A percentile compares a stretch with the other conserved stretches of the same genome.
Evolutionary conservation across 2,888 invertebrate species (phyloP).

Genomic region (Habrosyne pyritoides): DNA sequence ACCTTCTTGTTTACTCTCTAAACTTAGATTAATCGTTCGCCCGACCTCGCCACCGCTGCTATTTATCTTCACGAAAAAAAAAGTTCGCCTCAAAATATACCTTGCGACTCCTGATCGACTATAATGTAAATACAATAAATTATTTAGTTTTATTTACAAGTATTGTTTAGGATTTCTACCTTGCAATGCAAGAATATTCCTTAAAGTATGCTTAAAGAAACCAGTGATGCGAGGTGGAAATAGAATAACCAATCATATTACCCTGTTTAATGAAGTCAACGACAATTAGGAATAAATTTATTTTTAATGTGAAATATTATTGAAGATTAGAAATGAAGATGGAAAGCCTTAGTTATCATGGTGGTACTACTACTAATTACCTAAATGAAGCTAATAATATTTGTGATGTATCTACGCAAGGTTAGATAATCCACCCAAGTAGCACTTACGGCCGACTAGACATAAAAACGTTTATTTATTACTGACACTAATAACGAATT

Average conservation of each 20-base stretch:
- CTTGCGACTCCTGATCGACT: slow-evolving; percentile 3
- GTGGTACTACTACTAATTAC: neutral
- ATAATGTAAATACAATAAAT: slow-evolving; percentile 7
- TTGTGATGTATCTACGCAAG: neutral
- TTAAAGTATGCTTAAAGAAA: too few relatives aligned
- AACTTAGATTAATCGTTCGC: slow-evolving; percentile 81
- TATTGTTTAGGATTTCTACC: neutral
- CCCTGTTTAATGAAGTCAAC: too few relatives aligned
- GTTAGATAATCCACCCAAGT: neutral
- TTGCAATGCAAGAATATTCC: neutral
- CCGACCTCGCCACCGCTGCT: slow-evolving; percentile 54
- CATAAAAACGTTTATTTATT: neutral
- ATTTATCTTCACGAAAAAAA: slow-evolving; percentile 64
- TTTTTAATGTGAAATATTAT: too few relatives aligned
- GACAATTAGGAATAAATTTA: too few relatives aligned
- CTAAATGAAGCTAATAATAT: too few relatives aligned
- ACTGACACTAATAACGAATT: neutral
- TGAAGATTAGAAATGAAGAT: too few relatives aligned
- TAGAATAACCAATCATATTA: too few relatives aligned
- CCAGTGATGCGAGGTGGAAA: too few relatives aligned
- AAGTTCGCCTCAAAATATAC: slow-evolving; percentile 22
- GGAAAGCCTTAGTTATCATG: too few relatives aligned
- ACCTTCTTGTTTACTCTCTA: slow-evolving; percentile 80
- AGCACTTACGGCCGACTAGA: neutral
- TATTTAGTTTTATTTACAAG: neutral